Evolutionary conservation across 2,113 vertebrate genomes (phyloP).

Genomic region (Ancistrus triradiatus): DNA sequence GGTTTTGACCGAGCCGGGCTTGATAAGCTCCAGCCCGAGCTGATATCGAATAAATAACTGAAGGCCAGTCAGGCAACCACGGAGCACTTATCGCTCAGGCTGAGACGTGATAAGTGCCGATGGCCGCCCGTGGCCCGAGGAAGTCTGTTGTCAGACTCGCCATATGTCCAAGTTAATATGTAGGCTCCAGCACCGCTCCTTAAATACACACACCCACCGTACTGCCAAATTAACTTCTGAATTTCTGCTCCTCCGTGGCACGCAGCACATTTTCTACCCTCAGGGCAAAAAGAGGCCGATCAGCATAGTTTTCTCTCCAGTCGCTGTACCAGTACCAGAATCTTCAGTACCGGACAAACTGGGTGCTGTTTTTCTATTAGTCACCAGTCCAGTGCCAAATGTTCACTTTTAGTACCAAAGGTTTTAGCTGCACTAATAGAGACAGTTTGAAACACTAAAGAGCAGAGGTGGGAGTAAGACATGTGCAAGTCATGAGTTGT

Average conservation of each 20-base stretch:
- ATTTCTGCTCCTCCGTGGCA: not conserved
- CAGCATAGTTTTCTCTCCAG: too few species aligned
- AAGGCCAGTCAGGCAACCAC: constrained; percentile 7
- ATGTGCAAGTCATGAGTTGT: not conserved
- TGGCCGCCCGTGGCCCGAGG: constrained; percentile 9
- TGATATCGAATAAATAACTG: constrained; percentile 31
- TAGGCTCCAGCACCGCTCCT: constrained; percentile 5
- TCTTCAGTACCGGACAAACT: too few species aligned
- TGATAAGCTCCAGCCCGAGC: constrained; percentile 18
- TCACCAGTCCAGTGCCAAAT: too few species aligned
- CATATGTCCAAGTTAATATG: constrained; percentile 51
- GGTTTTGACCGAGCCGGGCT: constrained; percentile 8
- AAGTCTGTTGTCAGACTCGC: constrained; percentile 51
- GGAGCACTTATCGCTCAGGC: constrained; percentile 30
- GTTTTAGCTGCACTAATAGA: not conserved
- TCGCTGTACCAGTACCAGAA: too few species aligned
- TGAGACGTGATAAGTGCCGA: constrained; percentile 24
- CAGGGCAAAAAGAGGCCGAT: not conserved
- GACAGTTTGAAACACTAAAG: not conserved
- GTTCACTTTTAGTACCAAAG: not conserved
- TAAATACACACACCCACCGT: constrained; percentile 21
- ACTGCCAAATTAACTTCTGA: not conserved
- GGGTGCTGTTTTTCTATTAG: too few species aligned
- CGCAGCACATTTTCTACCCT: not conserved
- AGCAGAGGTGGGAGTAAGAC: not conserved